Conservation (phyloP, 2,888 invertebrate species). For the Lithophane leautieri region DNA sequence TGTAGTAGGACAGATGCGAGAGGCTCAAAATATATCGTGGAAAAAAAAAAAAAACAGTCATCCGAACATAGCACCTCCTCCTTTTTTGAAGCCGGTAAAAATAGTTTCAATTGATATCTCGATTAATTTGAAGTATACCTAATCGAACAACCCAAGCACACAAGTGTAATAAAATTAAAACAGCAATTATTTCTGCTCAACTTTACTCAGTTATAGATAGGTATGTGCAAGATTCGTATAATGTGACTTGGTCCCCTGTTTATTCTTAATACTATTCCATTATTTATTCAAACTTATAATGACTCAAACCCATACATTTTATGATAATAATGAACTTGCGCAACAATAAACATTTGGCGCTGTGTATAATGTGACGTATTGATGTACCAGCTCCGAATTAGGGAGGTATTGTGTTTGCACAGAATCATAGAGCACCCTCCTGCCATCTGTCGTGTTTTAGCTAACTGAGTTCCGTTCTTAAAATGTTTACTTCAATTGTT, state of each 20-base stretch:
- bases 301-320: conserved; percentile 56
- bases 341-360: conserved; percentile 81
- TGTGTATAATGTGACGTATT: conserved; percentile 80
- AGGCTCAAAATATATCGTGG: background rate
- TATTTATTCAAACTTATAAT: conserved; percentile 54
- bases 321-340: conserved; percentile 79
- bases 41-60: too few species aligned
- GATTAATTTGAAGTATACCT: background rate
- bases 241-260: background rate
- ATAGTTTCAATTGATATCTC: background rate
- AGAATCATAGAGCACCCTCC: conserved; percentile 72
- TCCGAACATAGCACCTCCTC: too few species aligned
- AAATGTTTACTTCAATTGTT: conserved; percentile 73
- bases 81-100: too few species aligned
- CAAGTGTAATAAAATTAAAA: too few species aligned
- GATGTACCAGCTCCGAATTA: conserved; percentile 81
- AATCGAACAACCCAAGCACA: too few species aligned
- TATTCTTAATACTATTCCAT: conserved; percentile 7
- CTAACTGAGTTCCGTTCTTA: conserved; percentile 64
- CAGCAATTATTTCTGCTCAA: background rate
- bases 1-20: background rate
- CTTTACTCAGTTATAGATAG: background rate
- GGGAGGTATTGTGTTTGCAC: conserved; percentile 83
- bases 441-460: conserved; percentile 85
- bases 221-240: background rate